Evolutionary conservation across 2,888 invertebrate species (phyloP), one percentile per base, ranked within the genome.

Genomic region (Coleophora flavipennella): DNA sequence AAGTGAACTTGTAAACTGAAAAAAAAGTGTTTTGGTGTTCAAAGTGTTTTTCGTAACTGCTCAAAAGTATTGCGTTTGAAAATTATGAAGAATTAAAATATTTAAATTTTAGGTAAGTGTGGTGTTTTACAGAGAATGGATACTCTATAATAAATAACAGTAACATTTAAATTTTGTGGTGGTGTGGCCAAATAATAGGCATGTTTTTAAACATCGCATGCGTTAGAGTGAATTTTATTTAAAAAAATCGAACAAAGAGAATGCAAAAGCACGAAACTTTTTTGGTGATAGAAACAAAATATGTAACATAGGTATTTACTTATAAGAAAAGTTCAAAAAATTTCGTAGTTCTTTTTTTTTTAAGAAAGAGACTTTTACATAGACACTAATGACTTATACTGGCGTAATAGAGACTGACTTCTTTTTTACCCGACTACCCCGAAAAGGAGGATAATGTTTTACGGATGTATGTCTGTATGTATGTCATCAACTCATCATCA

Each of bases 171-270:
- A 60, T 56, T 56, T 51, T 70, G 60, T 73, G 77, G 79, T 79
- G 81, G 80, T 80, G 79, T 80, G 79, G 72, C 59, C 50, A 58
- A 56, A 59, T 55, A 63, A 62, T 61, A 70, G 67, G 81, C 81
- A 81, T 81, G 81, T 53, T 58, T 52, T 57, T 20, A 59, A 60
- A 59, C 62, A 61, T 61, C 70, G 81, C 81, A 83, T 83, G 81
- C 62, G 8, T 13, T 45, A 31, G 37, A 13, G n/a, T 4, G 10
- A 36, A 29, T 12, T 7, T 12, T 14, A 43, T 38, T 35, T 42
- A 39, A 20, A 9, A 36, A 36, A 40, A 31, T 13, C n/a, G n/a
- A n/a, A n/a, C 27, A 28, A 41, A 13, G 33, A n/a, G 27, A 31
- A 27, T 36, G 36, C 33, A 11, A 36, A 36, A 36, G 20, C 13